Base-by-base conservation (phyloP, 2,113 vertebrate genomes). In the Clarias gariepinus region DNA sequence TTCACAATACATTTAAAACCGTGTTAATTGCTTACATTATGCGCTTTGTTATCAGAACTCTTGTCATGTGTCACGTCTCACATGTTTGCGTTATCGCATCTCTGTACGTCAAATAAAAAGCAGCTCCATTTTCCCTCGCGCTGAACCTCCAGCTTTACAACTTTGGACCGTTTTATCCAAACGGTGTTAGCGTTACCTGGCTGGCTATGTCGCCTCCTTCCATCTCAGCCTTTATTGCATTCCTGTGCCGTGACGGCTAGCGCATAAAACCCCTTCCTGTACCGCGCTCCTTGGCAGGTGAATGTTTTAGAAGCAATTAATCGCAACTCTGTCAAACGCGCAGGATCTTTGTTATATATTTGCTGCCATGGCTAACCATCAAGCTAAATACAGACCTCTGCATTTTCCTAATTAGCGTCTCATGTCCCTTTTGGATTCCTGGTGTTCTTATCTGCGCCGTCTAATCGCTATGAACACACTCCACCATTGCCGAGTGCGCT, bases 291-390 rank as follows among this genome's bases (percentile, higher is more conserved):
- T 91, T 93, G 92, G 91, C 92, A 92, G 88, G 89, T 91, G 86
- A 85, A 84, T 86, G 90, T 91, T 93, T 93, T 92, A 92, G 91
- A 91, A 91, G 90, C 89, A 90, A 91, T 93, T 92, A 92, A 92
- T 92, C 91, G 91, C 90, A 88, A 90, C 89, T 90, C 91, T 89
- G 88, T 90, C 91, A 93, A 91, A 92, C 90, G 73, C 85, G 83
- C 85, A 87, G 53, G 77, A 82, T 88, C 63, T 84, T 76, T 87
- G 90, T 92, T 87, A 91, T 92, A 93, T 93, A 91, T 91, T 93
- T 92, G 89, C 83, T 89, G 86, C 86, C 84, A 90, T 92, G 92
- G 93, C 90, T 53, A 89, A 90, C 82, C 90, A 91, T 94, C 92
- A 92, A 93, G 89, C 88, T 90, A 92, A 93, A 94, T 91, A 93